phyloP scores from a whole-genome alignment of 2,113 vertebrate species.

The Bos javanicus region DNA sequence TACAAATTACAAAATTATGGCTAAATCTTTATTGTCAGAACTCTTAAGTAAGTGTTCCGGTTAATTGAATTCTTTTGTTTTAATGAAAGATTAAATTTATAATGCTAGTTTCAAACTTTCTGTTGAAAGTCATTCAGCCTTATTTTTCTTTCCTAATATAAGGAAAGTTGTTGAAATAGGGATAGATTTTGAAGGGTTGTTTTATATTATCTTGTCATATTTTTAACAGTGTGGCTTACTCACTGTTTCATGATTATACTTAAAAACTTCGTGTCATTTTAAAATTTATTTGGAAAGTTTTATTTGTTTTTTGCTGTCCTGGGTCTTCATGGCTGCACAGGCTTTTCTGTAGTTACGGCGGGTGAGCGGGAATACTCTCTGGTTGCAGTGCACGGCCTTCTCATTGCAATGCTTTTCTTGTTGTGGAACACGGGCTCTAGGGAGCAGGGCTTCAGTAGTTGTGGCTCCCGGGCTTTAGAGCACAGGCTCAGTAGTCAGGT shows the following conservation, averaged over 20 bases:
- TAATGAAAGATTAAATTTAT: slow-evolving; percentile 7
- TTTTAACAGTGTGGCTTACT: background rate
- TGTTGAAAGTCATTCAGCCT: background rate
- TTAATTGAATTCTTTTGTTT: slow-evolving; percentile 29
- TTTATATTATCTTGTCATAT: background rate
- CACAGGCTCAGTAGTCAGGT: background rate
- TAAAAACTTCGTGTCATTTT: background rate
- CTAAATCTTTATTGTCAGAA: background rate
- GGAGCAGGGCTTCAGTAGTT: background rate
- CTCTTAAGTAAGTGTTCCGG: background rate
- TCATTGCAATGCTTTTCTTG: background rate
- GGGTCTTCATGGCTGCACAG: rapidly evolving
- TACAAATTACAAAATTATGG: background rate
- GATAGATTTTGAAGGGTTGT: background rate
- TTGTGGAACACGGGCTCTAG: background rate
- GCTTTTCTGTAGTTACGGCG: background rate
- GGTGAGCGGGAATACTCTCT: background rate
- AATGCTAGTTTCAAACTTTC: background rate
- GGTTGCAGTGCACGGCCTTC: background rate
- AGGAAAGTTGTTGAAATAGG: background rate
- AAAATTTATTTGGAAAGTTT: background rate
- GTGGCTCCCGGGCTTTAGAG: background rate
- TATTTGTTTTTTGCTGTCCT: background rate
- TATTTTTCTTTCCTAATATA: background rate
- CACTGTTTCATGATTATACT: background rate